These are phyloP conservation scores for Nothobranchius furzeri DNA, from an alignment of 2,113 vertebrate species.

Conservation along the genomic window DNA sequence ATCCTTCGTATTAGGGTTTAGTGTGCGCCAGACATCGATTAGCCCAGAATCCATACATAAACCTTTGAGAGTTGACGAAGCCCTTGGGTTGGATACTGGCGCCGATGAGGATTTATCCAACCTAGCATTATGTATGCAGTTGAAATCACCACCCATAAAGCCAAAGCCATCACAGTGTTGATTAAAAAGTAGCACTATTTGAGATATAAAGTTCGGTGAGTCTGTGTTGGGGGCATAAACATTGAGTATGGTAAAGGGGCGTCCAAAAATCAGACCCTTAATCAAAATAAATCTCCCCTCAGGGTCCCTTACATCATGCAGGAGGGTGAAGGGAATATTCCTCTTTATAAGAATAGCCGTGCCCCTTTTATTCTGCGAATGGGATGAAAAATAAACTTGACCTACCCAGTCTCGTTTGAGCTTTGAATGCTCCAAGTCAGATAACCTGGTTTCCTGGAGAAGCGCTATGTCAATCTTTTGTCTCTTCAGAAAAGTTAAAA, in stretches of 20 bases:
- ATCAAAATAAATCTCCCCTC: not conserved
- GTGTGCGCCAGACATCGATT: not conserved
- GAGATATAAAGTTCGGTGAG: not conserved
- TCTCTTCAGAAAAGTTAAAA: not conserved
- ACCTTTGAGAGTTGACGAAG: not conserved
- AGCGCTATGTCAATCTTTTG: not conserved
- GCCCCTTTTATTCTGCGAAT: not conserved
- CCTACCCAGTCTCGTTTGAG: not conserved
- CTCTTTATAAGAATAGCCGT: not conserved
- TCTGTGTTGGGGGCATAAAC: not conserved
- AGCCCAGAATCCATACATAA: not conserved
- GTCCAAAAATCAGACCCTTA: not conserved
- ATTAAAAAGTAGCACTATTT: not conserved
- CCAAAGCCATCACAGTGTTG: not conserved
- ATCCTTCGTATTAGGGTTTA: not conserved
- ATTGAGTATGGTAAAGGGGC: too few relatives aligned
- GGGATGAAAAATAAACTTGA: not conserved
- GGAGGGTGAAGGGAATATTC: not conserved
- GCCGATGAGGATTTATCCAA: not conserved
- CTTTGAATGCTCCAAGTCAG: not conserved
- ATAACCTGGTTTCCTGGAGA: not conserved
- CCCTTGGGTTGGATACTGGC: not conserved
- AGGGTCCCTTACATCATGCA: not conserved
- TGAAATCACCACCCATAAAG: not conserved
- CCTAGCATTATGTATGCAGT: not conserved